phyloP scores from a whole-genome alignment of 2,797 vertebrate species.

The Acomys russatus region DNA sequence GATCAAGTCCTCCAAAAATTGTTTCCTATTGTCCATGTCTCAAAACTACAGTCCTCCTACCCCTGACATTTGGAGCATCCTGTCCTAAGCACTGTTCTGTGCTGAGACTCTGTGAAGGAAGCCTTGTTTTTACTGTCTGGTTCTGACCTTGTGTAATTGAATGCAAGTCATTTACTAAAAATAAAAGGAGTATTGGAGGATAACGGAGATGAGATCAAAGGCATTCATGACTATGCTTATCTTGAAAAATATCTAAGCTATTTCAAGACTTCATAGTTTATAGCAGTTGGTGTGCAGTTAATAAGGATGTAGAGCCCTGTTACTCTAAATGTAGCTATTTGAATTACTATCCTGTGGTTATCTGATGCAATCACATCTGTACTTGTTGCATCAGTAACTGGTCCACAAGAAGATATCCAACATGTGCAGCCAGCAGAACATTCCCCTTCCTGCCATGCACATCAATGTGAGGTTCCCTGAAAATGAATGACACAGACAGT shows the following conservation, averaged over 20 bases:
- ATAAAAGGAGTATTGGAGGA: not conserved
- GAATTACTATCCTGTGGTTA: slow-evolving; percentile 91
- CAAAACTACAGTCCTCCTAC: not conserved
- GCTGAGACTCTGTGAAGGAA: not conserved
- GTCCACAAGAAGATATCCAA: slow-evolving; percentile 90
- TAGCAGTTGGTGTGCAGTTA: not conserved
- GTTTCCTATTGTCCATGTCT: not conserved
- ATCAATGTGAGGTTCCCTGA: slow-evolving; percentile 91
- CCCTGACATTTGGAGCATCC: not conserved
- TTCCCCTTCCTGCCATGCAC: slow-evolving; percentile 92
- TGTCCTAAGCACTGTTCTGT: not conserved
- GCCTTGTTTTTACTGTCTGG: not conserved
- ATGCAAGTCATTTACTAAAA: not conserved
- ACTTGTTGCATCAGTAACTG: slow-evolving; percentile 90
- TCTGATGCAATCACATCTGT: slow-evolving; percentile 91
- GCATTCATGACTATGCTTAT: too few relatives aligned
- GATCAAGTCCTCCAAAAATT: not conserved
- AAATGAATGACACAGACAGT: slow-evolving; percentile 44
- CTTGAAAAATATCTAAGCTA: not conserved
- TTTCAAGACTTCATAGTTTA: not conserved
- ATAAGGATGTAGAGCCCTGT: slow-evolving; percentile 76
- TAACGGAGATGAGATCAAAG: not conserved
- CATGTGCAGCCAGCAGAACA: slow-evolving; percentile 89
- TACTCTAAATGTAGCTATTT: slow-evolving; percentile 92
- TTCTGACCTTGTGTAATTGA: not conserved